Evolutionary conservation across 2,797 vertebrate genomes (phyloP).

Genomic region (Garrulus glandarius): DNA sequence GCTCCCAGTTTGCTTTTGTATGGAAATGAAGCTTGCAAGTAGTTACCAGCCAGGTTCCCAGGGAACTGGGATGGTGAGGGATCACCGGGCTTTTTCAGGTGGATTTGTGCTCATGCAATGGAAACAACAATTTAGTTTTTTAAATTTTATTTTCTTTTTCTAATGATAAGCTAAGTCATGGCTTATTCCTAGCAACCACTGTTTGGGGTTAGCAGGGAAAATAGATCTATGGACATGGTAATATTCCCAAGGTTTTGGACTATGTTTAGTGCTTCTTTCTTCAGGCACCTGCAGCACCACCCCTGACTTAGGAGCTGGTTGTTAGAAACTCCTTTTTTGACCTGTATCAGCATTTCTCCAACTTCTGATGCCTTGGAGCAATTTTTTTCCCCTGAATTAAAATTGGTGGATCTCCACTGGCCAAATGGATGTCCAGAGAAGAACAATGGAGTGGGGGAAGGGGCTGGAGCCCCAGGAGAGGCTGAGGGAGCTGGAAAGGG

Average conservation of each 20-base stretch:
- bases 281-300: not conserved
- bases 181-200: not conserved
- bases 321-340: not conserved
- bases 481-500: not conserved
- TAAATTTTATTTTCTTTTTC: too few species aligned
- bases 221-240: not conserved
- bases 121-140: not conserved
- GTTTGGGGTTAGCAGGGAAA: not conserved
- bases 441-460: not conserved
- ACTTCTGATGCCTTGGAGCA: not conserved
- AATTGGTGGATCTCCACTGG: not conserved
- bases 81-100: not conserved
- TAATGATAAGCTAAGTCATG: not conserved
- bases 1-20: not conserved
- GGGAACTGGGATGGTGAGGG: not conserved
- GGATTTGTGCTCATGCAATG: not conserved
- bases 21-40: not conserved
- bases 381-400: not conserved
- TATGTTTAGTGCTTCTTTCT: not conserved
- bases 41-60: not conserved
- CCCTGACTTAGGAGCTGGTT: not conserved
- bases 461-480: accelerated
- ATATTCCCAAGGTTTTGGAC: not conserved
- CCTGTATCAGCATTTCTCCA: not conserved
- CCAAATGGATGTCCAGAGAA: not conserved